Conservation (phyloP, 1,140 invertebrate species). For the Homalodisca vitripennis region DNA sequence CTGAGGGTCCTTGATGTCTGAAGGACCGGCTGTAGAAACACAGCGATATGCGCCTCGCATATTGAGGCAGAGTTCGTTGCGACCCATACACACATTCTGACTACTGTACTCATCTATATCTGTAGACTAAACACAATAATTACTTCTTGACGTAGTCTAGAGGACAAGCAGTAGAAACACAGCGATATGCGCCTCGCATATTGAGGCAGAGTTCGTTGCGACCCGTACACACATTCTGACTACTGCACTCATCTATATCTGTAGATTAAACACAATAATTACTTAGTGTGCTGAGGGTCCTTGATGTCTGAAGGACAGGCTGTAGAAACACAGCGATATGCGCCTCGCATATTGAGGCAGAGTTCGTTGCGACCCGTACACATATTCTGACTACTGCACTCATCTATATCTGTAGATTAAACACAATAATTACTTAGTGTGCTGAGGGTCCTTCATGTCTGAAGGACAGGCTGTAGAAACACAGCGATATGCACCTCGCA, state of each 20-base stretch:
- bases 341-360: conserved; percentile 89
- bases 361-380: conserved; percentile 61
- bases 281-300: conserved; percentile 74
- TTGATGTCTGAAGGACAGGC: conserved; percentile 74
- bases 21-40: conserved; percentile 80
- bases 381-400: conserved; percentile 60
- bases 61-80: conserved; percentile 85
- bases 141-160: too few relatives aligned
- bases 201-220: too few relatives aligned
- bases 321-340: conserved; percentile 83
- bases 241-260: too few relatives aligned
- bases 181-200: too few relatives aligned
- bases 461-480: too few relatives aligned
- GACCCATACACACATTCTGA: conserved; percentile 41
- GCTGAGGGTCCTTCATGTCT: too few relatives aligned
- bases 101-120: conserved; percentile 87
- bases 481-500: too few relatives aligned
- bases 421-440: too few relatives aligned
- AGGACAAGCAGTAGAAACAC: too few relatives aligned
- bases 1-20: conserved; percentile 63
- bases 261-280: too few relatives aligned
- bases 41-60: conserved; percentile 85
- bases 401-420: conserved; percentile 80
- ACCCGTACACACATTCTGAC: too few relatives aligned
- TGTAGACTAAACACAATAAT: too few relatives aligned